Percentiles rank a stretch among this genome's conserved stretches.
Conservation (phyloP, 1,140 invertebrate species). For the Propsilocerus akamusi region DNA sequence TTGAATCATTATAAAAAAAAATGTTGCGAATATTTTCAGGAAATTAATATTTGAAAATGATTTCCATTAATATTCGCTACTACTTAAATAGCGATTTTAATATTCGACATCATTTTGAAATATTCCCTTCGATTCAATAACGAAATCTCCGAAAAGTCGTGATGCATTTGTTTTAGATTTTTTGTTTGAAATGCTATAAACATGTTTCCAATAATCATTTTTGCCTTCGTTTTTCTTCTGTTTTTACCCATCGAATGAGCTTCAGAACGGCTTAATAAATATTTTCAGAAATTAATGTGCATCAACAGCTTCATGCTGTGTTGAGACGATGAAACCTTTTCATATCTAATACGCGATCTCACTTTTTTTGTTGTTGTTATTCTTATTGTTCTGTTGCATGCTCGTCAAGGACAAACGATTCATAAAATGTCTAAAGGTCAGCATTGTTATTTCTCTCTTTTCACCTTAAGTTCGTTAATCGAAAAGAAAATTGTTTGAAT, state of each 20-base stretch:
- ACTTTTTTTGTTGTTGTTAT: too few species aligned
- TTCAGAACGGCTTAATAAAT: too few species aligned
- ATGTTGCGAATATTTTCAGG: neutral
- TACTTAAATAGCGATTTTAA: neutral
- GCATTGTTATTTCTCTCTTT: neutral
- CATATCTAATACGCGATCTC: too few species aligned
- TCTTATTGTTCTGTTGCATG: neutral
- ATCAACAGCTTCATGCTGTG: too few species aligned
- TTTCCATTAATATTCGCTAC: neutral
- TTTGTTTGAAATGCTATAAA: too few species aligned
- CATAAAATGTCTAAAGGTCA: neutral
- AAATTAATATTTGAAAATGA: neutral
- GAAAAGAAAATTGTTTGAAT: neutral
- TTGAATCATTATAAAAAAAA: constrained; percentile 6
- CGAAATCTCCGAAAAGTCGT: constrained; percentile 2
- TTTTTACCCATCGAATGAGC: too few species aligned
- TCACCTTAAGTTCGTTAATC: neutral
- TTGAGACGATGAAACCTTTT: too few species aligned
- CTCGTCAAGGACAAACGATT: neutral
- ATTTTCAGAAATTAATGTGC: too few species aligned
- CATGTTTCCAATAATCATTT: too few species aligned
- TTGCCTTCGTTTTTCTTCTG: too few species aligned
- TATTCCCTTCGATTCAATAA: constrained; percentile 12
- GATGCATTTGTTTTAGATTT: constrained; percentile 3
- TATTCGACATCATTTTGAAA: neutral